Evolutionary conservation across 2,797 vertebrate genomes (phyloP), one percentile per base, ranked within the genome.

Genomic region (Sebastes itinus): DNA sequence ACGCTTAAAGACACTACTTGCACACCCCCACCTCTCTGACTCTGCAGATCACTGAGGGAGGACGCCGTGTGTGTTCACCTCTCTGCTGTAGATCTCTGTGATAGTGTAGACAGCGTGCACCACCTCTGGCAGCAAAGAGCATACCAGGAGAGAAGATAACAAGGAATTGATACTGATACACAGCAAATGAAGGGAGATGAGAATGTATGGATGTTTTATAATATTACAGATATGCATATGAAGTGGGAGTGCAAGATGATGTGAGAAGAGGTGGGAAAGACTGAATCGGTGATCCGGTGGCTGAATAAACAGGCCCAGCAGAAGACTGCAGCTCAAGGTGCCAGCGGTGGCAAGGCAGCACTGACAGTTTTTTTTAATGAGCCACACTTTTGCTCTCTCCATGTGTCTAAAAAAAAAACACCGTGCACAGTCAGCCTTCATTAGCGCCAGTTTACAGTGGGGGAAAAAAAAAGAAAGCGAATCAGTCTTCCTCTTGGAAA

Each of bases 361-460:
- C 86, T 91, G 94, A 92, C 90, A 89, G 81, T 60, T 90, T 86
- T 89, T 90, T 86, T 92, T 93, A 94, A 94, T 91, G 90, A 94
- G 92, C 73, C 85, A 81, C 78, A 90, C 79, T 92, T 89, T 84
- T 72, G 78, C 85, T 85, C 89, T 87, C 81, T 76, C 88, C 85
- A 83, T 89, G 90, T 87, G 86, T 89, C 84, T 82, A 86, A 87
- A 84, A 89, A 86, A 86, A 67, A 23, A 78, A 80, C 87, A 80
- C 70, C 66, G 60, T 77, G 83, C 84, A 73, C 88, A 90, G 89
- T 85, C 92, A 85, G 84, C 82, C 91, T 92, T 95, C 90, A 92
- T 94, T 92, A 94, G 66, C 89, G 87, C 77, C 70, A 67, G 90
- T 92, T 94, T 88, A 91, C 89, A 85, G 83, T 64, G 33, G 75